Evolutionary conservation across 35 echinoderm and acorn worm genomes (phyloP).

Genomic region (Hemicentrotus pulcherrimus): DNA sequence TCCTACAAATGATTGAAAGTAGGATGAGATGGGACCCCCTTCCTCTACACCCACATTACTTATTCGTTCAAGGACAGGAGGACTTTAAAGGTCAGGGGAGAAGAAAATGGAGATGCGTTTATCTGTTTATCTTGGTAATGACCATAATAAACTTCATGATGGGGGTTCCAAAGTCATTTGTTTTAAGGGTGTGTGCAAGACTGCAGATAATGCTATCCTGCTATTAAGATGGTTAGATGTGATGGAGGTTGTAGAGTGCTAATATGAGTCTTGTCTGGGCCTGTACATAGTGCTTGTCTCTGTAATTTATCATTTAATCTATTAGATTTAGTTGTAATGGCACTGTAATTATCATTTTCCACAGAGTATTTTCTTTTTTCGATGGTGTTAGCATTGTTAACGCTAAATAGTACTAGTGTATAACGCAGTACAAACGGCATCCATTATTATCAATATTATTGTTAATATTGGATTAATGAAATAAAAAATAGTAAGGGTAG

Average conservation of each 20-base stretch:
- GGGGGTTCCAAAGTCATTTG: background rate
- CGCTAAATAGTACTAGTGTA: no score
- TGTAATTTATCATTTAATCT: no score
- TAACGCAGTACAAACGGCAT: no score
- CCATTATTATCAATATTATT: no score
- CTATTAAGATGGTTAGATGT: background rate
- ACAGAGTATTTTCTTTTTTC: no score
- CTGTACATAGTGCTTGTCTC: no score
- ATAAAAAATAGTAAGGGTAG: background rate
- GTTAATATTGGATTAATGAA: no score
- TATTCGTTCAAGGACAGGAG: background rate
- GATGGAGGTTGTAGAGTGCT: no score
- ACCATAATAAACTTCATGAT: slow-evolving; percentile 3
- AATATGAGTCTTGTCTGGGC: no score
- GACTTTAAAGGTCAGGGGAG: background rate
- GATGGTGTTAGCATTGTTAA: no score
- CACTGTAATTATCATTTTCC: no score
- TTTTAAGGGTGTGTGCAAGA: background rate
- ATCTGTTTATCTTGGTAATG: background rate
- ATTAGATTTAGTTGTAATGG: no score
- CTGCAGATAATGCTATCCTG: background rate
- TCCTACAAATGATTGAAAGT: background rate
- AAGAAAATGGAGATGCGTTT: background rate
- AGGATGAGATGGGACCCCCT: background rate
- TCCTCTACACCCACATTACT: background rate